A percentile compares a stretch with the other conserved stretches of the same genome.
These are phyloP conservation scores for Sorex maritimensis DNA, from an alignment of 2,797 vertebrate species.

Conservation along the genomic window DNA sequence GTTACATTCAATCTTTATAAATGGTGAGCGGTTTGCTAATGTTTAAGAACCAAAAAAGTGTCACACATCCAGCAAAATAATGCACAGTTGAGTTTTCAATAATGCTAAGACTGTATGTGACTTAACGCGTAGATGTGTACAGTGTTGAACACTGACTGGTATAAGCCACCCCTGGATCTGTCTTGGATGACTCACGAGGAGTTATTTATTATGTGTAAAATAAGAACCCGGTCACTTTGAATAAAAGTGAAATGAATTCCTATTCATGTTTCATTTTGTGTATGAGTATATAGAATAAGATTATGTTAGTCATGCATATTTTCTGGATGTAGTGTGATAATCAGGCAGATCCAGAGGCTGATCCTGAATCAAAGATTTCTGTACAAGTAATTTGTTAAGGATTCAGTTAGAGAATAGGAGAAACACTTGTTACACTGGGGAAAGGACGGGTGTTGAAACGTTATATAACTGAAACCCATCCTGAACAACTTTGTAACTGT, in stretches of 20 bases:
- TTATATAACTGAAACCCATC: too few species aligned
- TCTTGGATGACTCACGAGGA: neutral
- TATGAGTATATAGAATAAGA: neutral
- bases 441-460: too few species aligned
- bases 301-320: neutral
- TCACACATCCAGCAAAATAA: conserved; percentile 61
- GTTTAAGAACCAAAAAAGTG: conserved; percentile 55
- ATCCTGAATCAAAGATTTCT: neutral
- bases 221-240: neutral
- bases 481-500: too few species aligned
- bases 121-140: neutral
- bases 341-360: neutral
- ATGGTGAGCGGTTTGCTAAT: conserved; percentile 62
- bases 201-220: neutral
- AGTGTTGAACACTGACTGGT: neutral
- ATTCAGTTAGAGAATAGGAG: neutral
- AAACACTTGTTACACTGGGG: neutral
- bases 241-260: conserved; percentile 16
- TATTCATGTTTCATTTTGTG: neutral
- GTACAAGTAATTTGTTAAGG: conserved; percentile 46
- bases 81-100: conserved; percentile 55
- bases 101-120: conserved; percentile 26
- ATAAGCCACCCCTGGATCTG: too few species aligned
- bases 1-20: conserved; percentile 74
- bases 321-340: neutral